A percentile compares a stretch with the other conserved stretches of the same genome.
These are phyloP conservation scores for Nezara viridula DNA, from an alignment of 2,888 invertebrate species.

Conservation along the genomic window DNA sequence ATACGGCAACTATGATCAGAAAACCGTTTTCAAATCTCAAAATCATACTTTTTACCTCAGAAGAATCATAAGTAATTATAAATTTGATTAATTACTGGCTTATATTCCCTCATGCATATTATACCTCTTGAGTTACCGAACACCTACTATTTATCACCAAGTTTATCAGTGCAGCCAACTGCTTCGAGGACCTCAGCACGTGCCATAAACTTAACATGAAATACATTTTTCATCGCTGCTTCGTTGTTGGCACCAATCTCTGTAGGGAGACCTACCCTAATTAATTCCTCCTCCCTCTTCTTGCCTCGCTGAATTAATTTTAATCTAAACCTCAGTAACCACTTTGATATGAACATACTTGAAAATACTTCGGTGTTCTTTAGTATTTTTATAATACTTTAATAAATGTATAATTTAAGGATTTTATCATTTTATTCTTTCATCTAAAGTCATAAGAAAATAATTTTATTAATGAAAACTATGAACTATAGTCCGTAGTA, in stretches of 20 bases:
- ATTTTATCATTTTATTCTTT: too few relatives aligned
- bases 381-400: background rate
- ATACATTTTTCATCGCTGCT: background rate
- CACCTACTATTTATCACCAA: background rate
- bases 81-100: background rate
- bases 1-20: too few relatives aligned
- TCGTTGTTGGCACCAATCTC: background rate
- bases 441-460: too few relatives aligned
- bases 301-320: background rate
- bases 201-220: background rate
- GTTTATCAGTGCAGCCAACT: conserved; percentile 4
- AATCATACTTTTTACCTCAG: too few relatives aligned
- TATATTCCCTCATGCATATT: background rate
- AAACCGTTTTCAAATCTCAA: too few relatives aligned
- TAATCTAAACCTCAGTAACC: background rate
- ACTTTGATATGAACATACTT: background rate
- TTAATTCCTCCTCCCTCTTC: background rate
- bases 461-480: too few relatives aligned
- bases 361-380: too few relatives aligned
- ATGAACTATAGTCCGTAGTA: too few relatives aligned
- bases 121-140: background rate
- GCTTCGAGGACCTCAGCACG: background rate
- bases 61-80: background rate
- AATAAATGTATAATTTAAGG: too few relatives aligned
- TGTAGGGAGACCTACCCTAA: background rate